These are phyloP conservation scores for Temnothorax longispinosus DNA, from an alignment of 1,140 invertebrate species.

Conservation along the genomic window DNA sequence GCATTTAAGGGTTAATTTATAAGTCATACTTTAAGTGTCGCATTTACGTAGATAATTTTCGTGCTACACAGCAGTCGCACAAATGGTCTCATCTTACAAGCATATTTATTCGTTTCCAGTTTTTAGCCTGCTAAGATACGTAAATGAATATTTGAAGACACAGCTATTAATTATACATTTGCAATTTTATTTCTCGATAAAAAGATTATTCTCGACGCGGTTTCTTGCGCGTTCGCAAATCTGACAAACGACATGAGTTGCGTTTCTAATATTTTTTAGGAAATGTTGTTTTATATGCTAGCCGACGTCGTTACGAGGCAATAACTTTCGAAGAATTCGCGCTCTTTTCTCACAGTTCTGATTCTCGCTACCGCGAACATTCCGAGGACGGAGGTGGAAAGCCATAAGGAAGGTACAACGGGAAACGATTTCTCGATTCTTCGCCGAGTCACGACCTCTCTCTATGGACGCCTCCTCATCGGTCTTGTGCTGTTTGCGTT, in stretches of 20 bases:
- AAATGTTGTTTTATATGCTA: neutral
- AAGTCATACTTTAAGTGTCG: neutral
- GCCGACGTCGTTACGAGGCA: neutral
- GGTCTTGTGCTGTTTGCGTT: slow-evolving; percentile 42
- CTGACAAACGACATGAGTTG: neutral
- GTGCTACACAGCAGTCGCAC: neutral
- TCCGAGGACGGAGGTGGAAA: slow-evolving; percentile 42
- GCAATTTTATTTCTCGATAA: neutral
- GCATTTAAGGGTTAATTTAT: neutral
- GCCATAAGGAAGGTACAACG: slow-evolving; percentile 51
- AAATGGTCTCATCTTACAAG: neutral
- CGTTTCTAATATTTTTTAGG: neutral
- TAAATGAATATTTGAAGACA: neutral
- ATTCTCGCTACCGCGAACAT: slow-evolving; percentile 33
- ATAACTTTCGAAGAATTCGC: neutral
- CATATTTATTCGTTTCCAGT: neutral
- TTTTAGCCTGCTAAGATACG: neutral
- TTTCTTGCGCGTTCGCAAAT: neutral
- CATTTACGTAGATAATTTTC: neutral
- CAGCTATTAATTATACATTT: neutral
- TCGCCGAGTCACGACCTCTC: slow-evolving; percentile 54
- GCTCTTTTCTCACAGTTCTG: slow-evolving; percentile 37
- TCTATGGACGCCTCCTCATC: slow-evolving; percentile 22
- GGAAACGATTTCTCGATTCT: slow-evolving; percentile 51
- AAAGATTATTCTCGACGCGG: neutral